These are phyloP conservation scores for Oreortyx pictus DNA, from an alignment of 2,797 vertebrate species.

Conservation along the genomic window DNA sequence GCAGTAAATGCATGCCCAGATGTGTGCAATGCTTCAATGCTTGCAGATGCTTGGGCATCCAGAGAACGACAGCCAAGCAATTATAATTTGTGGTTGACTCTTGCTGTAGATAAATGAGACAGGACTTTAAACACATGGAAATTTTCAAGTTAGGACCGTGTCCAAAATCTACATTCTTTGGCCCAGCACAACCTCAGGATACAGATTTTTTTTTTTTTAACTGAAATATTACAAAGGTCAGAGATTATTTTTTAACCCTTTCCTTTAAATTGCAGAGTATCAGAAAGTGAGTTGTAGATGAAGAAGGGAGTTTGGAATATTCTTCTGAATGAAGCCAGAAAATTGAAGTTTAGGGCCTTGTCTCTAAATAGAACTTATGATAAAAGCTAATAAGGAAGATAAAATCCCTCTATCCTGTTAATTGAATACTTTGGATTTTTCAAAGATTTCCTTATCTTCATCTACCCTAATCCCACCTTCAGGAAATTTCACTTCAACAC, in stretches of 20 bases:
- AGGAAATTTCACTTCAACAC: constrained; percentile 11
- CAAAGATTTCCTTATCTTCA: neutral
- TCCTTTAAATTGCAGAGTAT: constrained; percentile 25
- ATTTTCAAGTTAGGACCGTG: constrained; percentile 64
- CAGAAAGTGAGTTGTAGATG: neutral
- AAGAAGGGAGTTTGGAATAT: neutral
- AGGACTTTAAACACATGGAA: constrained; percentile 71
- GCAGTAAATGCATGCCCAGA: neutral
- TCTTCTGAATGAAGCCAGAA: neutral
- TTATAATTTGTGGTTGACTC: constrained; percentile 60
- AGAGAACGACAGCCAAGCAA: constrained; percentile 23
- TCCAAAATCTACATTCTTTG: constrained; percentile 69
- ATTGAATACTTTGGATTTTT: neutral
- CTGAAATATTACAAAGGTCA: constrained; percentile 37
- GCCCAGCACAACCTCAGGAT: constrained; percentile 47
- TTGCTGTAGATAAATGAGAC: constrained; percentile 67
- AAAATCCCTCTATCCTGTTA: neutral
- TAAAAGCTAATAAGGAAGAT: neutral
- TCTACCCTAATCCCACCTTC: neutral
- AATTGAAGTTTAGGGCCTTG: neutral
- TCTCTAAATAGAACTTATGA: neutral
- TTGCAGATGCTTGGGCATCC: neutral
- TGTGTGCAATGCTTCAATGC: rapidly evolving
- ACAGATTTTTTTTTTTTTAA: neutral
- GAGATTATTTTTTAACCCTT: constrained; percentile 62